These are phyloP conservation scores for Actenoides lindsayi DNA, from an alignment of 2,113 vertebrate genomes.

Conservation along the genomic window DNA sequence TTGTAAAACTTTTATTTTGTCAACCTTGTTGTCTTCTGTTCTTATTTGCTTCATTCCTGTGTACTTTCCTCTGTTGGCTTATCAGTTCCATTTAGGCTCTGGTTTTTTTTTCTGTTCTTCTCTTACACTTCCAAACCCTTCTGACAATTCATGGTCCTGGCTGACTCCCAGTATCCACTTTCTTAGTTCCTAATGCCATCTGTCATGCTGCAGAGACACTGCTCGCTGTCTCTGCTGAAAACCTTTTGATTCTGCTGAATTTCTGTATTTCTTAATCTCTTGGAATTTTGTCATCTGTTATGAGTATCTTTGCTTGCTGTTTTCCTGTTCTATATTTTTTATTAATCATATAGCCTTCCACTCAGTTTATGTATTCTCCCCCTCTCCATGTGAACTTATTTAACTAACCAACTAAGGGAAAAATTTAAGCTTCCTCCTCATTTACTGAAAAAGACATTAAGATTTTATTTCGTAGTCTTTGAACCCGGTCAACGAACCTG, in stretches of 20 bases:
- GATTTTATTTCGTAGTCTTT: neutral
- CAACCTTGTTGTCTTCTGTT: neutral
- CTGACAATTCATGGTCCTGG: conserved; percentile 15
- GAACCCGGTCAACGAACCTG: neutral
- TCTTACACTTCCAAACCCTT: neutral
- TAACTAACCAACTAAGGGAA: neutral
- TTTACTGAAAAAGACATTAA: neutral
- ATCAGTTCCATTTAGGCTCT: neutral
- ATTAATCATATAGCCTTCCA: neutral
- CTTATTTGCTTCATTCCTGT: neutral
- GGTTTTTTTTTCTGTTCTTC: neutral
- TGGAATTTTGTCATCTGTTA: neutral
- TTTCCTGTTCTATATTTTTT: neutral
- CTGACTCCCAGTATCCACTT: conserved; percentile 36
- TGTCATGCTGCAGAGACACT: conserved; percentile 30
- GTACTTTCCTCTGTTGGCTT: neutral
- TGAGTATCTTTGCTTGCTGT: neutral
- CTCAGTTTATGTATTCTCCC: neutral
- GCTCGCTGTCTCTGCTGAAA: conserved; percentile 8
- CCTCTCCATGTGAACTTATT: neutral
- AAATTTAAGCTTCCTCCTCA: neutral
- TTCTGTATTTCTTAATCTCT: conserved; percentile 1
- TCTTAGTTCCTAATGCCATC: conserved; percentile 43
- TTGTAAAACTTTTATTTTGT: neutral
- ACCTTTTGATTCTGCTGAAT: conserved; percentile 24